Percentiles rank a stretch among this genome's conserved stretches.
Evolutionary conservation across 2,888 invertebrate species (phyloP).

Genomic region (Ophraella communa): DNA sequence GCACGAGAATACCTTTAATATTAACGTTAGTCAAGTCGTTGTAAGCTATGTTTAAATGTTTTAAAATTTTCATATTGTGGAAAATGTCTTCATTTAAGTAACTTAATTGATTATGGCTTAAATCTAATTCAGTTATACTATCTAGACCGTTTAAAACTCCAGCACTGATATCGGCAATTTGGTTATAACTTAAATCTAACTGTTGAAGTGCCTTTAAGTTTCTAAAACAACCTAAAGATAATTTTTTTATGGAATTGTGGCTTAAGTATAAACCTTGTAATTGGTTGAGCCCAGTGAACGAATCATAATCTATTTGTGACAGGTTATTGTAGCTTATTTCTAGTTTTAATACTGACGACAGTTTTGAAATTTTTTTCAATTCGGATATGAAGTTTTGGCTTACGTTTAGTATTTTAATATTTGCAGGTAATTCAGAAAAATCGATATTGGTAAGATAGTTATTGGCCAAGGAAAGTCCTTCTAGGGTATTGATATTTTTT

Average conservation of each 20-base stretch:
- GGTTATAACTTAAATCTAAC: conserved; percentile 28
- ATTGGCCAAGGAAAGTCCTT: conserved; percentile 22
- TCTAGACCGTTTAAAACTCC: conserved; percentile 26
- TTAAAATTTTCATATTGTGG: conserved; percentile 25
- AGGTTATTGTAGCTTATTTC: conserved; percentile 27
- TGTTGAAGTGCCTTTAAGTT: conserved; percentile 12
- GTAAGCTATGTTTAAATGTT: conserved; percentile 25
- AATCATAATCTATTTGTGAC: conserved; percentile 22
- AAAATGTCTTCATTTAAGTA: conserved; percentile 30
- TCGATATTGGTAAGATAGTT: conserved; percentile 24
- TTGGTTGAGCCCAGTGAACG: conserved; percentile 7
- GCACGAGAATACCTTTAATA: conserved; percentile 17
- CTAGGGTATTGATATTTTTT: conserved; percentile 9
- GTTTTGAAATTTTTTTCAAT: conserved; percentile 22
- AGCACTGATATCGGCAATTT: conserved; percentile 11
- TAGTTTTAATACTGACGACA: conserved; percentile 11
- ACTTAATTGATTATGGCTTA: conserved; percentile 26
- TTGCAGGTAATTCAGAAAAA: conserved; percentile 1
- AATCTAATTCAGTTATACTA: conserved; percentile 16
- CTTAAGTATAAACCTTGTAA: conserved; percentile 17
- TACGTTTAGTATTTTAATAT: conserved; percentile 20
- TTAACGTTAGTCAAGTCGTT: conserved; percentile 29
- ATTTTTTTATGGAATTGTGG: conserved; percentile 23
- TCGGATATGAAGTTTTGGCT: conserved; percentile 15
- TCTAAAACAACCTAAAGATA: conserved; percentile 29